Conservation (phyloP, 2,888 invertebrate genomes). For the Ochropacha duplaris region DNA sequence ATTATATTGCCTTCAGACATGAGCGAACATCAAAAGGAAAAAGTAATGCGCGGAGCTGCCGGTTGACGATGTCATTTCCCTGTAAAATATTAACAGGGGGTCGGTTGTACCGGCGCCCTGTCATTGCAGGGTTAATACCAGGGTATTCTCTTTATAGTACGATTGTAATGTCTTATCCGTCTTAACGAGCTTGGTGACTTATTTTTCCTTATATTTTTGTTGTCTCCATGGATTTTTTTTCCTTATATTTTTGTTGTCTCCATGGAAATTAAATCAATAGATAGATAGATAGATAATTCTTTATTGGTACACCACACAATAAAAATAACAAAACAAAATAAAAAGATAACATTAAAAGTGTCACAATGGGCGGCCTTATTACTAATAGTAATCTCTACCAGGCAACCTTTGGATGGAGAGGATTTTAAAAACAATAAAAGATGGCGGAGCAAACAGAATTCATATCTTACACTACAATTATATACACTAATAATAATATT, state of each 20-base stretch:
- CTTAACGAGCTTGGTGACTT: slow-evolving; percentile 41
- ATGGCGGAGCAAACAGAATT: no score
- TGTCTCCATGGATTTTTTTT: neutral
- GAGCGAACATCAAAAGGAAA: slow-evolving; percentile 78
- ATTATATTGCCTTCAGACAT: slow-evolving; percentile 66
- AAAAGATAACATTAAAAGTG: no score
- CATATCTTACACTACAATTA: no score
- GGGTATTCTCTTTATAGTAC: slow-evolving; percentile 54
- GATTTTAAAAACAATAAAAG: no score
- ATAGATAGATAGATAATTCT: no score
- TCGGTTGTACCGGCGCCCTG: slow-evolving; percentile 53
- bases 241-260: neutral
- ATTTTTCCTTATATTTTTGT: slow-evolving; percentile 9
- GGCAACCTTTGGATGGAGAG: no score
- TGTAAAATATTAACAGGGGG: slow-evolving; percentile 75
- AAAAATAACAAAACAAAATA: no score
- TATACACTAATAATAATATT: no score
- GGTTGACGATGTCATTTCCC: slow-evolving; percentile 65
- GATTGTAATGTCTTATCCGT: slow-evolving; percentile 61
- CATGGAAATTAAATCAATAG: no score
- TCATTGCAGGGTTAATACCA: slow-evolving; percentile 69
- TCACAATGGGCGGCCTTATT: no score
- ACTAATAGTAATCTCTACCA: no score
- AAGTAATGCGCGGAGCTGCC: slow-evolving; percentile 65
- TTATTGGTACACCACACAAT: no score